A percentile compares a stretch with the other conserved stretches of the same genome.
Conservation (phyloP, 2,888 invertebrate genomes). For the Chrysolina oricalcia region DNA sequence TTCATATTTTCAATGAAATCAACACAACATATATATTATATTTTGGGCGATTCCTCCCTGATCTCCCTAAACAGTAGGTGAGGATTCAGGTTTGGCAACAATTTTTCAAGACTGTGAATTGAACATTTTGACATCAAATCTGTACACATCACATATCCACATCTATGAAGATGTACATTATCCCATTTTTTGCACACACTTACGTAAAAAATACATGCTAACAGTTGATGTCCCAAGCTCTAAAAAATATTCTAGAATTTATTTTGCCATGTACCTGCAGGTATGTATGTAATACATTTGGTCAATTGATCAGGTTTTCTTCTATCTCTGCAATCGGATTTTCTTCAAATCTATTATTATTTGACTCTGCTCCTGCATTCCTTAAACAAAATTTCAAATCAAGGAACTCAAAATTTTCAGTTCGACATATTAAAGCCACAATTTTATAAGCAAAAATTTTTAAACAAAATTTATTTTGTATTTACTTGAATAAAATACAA, state of each 20-base stretch:
- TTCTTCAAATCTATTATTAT: not conserved
- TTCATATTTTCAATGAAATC: too few relatives aligned
- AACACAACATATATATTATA: not conserved
- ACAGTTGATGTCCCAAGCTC: not conserved
- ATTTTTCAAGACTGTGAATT: not conserved
- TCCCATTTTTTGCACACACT: not conserved
- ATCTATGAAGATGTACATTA: not conserved
- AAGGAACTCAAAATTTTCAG: not conserved
- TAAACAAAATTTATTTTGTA: too few relatives aligned
- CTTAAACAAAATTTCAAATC: not conserved
- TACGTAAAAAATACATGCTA: not conserved
- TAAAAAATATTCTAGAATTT: not conserved
- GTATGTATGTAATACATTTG: not conserved
- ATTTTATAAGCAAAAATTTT: not conserved
- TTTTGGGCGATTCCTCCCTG: not conserved
- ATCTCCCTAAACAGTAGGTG: not conserved
- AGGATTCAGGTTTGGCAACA: too few relatives aligned
- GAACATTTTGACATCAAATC: not conserved
- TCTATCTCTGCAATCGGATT: not conserved
- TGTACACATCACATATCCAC: constrained; percentile 1
- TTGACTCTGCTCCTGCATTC: not conserved
- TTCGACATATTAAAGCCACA: not conserved
- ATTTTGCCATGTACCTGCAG: not conserved
- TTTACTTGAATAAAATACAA: not conserved
- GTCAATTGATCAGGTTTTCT: not conserved